phyloP scores from a whole-genome alignment of 2,888 invertebrate genomes.

The Hirtodrosophila duncani region DNA sequence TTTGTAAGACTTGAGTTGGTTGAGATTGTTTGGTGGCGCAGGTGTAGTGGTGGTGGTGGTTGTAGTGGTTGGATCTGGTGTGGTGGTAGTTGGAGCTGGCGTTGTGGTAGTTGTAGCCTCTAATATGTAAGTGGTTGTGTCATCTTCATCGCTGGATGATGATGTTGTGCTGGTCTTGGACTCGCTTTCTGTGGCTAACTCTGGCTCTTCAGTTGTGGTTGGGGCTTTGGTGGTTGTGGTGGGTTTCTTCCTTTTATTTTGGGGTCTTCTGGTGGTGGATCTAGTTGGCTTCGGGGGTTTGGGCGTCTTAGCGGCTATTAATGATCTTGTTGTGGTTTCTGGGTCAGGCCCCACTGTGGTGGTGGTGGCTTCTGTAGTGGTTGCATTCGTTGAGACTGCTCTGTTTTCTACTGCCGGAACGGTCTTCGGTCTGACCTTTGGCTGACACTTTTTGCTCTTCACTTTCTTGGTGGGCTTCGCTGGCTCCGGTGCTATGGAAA shows the following conservation, averaged over 20 bases:
- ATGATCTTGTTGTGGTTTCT: constrained; percentile 4
- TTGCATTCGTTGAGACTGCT: too few species aligned
- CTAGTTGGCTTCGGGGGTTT: too few species aligned
- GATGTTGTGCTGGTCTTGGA: too few species aligned
- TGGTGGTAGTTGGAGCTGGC: neutral
- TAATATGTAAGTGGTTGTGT: neutral
- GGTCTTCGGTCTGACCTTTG: neutral
- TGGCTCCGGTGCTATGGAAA: constrained; percentile 16
- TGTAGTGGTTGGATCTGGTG: neutral
- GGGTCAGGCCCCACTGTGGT: too few species aligned
- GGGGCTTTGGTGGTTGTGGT: constrained; percentile 2
- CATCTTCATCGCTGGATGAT: too few species aligned
- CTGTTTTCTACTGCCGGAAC: too few species aligned
- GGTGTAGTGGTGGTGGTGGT: neutral
- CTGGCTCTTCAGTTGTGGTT: neutral
- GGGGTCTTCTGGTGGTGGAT: too few species aligned
- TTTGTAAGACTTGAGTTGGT: constrained; percentile 17
- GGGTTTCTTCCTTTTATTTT: too few species aligned
- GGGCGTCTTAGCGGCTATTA: neutral
- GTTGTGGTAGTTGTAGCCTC: constrained; percentile 1
- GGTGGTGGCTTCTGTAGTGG: too few species aligned
- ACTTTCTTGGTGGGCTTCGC: neutral
- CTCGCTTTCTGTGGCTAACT: too few species aligned
- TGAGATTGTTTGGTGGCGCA: neutral
- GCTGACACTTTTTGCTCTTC: constrained; percentile 27